Evolutionary conservation across 2,113 vertebrate species (phyloP).

Genomic region (Stictonetta naevosa): DNA sequence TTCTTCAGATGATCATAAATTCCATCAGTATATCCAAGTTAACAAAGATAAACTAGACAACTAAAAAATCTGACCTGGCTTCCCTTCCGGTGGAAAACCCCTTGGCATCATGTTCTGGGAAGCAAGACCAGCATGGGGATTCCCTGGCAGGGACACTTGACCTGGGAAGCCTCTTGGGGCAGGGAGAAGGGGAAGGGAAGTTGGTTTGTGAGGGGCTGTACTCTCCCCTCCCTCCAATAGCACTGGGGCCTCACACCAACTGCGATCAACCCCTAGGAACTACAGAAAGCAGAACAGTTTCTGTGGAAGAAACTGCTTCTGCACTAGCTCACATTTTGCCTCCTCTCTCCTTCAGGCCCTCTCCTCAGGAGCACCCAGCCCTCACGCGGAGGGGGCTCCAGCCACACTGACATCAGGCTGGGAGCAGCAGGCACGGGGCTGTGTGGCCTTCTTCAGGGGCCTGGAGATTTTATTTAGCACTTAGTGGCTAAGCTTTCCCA

Average conservation of each 20-base stretch:
- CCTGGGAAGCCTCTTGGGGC: background rate
- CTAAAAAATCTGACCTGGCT: background rate
- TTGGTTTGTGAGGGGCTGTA: background rate
- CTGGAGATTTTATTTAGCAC: background rate
- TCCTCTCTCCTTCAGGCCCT: background rate
- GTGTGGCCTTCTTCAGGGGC: accelerated
- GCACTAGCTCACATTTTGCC: background rate
- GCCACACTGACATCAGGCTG: background rate
- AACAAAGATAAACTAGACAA: background rate
- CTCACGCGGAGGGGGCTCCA: background rate
- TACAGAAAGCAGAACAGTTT: background rate
- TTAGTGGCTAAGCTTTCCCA: background rate
- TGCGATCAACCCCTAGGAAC: accelerated
- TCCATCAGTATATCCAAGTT: background rate
- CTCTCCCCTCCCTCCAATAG: background rate
- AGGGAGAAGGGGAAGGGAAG: background rate
- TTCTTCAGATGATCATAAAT: background rate
- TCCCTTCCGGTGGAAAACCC: background rate
- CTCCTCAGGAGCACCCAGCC: background rate
- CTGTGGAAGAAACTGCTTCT: background rate
- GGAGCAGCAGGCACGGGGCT: background rate
- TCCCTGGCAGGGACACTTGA: background rate
- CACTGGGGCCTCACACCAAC: background rate
- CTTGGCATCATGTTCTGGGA: background rate
- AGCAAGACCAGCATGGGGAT: background rate